A percentile compares a stretch with the other conserved stretches of the same genome.
phyloP scores from a whole-genome alignment of 2,888 invertebrate genomes.

The Tipula unca region DNA sequence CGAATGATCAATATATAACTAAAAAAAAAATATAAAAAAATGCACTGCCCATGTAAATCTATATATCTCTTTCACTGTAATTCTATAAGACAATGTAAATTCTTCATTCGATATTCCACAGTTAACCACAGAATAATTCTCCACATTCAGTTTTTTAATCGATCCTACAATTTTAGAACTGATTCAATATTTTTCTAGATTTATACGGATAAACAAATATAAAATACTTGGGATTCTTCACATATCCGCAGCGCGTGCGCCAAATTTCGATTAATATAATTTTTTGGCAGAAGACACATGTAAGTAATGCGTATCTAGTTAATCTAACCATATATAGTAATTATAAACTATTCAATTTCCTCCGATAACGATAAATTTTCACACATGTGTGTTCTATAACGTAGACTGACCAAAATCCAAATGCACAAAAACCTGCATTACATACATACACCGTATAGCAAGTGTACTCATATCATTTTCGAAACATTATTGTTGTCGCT shows the following conservation, averaged over 20 bases:
- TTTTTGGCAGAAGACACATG: not conserved
- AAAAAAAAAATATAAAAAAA: not conserved
- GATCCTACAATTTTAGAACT: slow-evolving; percentile 4
- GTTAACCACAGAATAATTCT: not conserved
- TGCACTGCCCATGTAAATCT: not conserved
- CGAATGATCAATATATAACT: not conserved
- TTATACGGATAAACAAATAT: not conserved
- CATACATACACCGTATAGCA: not conserved
- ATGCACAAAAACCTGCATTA: not conserved
- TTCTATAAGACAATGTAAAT: not conserved
- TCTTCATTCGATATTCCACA: not conserved
- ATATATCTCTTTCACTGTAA: not conserved
- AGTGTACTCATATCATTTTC: not conserved
- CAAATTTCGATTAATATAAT: not conserved
- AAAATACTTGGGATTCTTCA: not conserved
- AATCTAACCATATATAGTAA: not conserved
- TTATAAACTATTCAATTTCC: not conserved
- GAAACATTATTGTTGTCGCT: not conserved
- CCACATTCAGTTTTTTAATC: not conserved
- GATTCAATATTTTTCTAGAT: slow-evolving; percentile 14
- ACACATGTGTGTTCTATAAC: not conserved
- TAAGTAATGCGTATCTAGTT: not conserved
- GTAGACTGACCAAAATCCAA: slow-evolving; percentile 2
- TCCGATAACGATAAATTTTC: not conserved
- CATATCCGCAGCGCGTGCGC: not conserved